Percentiles rank a stretch among this genome's conserved stretches.
Conservation (phyloP, 1,140 invertebrate genomes). For the Aporrectodea caliginosa region DNA sequence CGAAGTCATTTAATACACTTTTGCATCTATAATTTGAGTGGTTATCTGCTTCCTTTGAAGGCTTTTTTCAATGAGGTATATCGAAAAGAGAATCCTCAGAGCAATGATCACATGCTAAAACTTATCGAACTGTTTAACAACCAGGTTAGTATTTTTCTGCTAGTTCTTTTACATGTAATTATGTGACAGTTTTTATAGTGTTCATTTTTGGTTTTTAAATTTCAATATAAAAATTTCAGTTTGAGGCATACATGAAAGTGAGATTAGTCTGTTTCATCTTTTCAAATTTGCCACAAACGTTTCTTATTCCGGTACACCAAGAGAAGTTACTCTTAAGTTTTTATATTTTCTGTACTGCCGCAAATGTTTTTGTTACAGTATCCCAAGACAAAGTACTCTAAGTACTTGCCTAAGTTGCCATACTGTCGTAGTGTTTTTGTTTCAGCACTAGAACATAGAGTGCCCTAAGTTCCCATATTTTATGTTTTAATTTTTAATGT, state of each 20-base stretch:
- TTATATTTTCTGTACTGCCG: background rate
- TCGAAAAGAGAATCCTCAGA: conserved; percentile 38
- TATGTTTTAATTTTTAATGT: conserved; percentile 24
- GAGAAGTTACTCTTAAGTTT: too few relatives aligned
- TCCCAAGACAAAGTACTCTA: background rate
- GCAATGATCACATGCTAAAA: conserved; percentile 35
- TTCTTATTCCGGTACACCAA: too few relatives aligned
- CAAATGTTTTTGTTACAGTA: background rate
- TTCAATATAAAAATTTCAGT: background rate
- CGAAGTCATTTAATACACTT: background rate
- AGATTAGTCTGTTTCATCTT: background rate
- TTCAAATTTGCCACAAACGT: background rate
- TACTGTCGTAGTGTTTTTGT: too few relatives aligned
- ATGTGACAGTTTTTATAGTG: background rate
- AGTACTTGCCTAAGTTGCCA: background rate
- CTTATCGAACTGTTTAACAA: conserved; percentile 39
- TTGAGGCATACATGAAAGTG: background rate
- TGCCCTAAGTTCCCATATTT: too few relatives aligned
- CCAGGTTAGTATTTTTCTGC: conserved; percentile 37
- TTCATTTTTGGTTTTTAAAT: background rate
- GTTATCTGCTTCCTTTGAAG: conserved; percentile 31
- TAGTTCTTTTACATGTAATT: background rate
- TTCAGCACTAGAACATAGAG: too few relatives aligned
- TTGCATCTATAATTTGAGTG: background rate
- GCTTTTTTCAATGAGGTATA: conserved; percentile 48